These are phyloP conservation scores for Rhagium mordax DNA, from an alignment of 2,888 invertebrate species.

Conservation along the genomic window DNA sequence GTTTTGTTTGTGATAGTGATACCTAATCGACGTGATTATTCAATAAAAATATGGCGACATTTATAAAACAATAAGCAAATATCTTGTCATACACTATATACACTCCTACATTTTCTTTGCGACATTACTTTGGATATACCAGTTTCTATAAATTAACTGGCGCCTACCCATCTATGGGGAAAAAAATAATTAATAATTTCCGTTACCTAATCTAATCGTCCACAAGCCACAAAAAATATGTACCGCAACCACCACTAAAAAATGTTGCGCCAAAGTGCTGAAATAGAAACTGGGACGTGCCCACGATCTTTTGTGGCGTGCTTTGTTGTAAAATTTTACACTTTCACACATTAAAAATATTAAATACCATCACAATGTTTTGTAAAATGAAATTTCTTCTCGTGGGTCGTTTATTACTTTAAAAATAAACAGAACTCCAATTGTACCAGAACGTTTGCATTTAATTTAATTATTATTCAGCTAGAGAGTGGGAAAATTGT, in stretches of 20 bases:
- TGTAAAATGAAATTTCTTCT: neutral
- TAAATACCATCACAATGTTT: neutral
- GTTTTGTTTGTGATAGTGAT: too few relatives aligned
- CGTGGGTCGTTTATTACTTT: neutral
- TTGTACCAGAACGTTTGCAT: neutral
- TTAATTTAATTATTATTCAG: constrained; percentile 4
- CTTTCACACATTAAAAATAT: neutral
- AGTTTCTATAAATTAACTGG: neutral
- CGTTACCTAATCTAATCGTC: neutral
- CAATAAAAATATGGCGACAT: too few relatives aligned
- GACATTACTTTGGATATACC: neutral
- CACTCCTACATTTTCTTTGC: neutral
- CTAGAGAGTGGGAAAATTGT: constrained; percentile 15
- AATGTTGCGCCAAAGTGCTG: too few relatives aligned
- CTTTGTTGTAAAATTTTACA: neutral
- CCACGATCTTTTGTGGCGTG: too few relatives aligned
- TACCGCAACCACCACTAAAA: neutral
- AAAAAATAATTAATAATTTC: neutral
- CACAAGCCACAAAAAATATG: neutral
- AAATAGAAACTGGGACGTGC: too few relatives aligned
- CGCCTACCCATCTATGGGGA: neutral
- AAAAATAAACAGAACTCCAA: neutral
- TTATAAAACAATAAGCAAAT: too few relatives aligned
- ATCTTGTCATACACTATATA: neutral
- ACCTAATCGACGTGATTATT: too few relatives aligned